Evolutionary conservation across 2,113 vertebrate genomes (phyloP).

Genomic region (Mormoops blainvillei): DNA sequence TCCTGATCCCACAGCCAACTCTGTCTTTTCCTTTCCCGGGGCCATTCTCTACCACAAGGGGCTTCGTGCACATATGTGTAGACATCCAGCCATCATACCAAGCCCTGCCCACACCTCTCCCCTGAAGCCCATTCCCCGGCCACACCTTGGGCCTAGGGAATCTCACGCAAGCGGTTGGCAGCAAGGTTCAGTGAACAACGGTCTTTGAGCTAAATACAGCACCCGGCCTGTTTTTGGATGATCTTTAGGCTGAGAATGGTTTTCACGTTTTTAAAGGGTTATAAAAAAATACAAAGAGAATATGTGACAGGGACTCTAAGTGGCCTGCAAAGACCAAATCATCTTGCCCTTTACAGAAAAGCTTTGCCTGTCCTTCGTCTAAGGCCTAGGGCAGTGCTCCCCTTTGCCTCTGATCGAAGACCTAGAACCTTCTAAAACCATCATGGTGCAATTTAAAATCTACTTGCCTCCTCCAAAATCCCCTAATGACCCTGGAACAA

Average conservation of each 20-base stretch:
- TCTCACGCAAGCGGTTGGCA: not conserved
- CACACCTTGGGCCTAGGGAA: not conserved
- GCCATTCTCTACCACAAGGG: not conserved
- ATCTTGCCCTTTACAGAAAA: not conserved
- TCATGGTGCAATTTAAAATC: not conserved
- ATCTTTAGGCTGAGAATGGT: not conserved
- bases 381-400: not conserved
- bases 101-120: not conserved
- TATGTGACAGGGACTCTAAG: not conserved
- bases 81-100: not conserved
- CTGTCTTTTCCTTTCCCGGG: not conserved
- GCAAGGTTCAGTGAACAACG: not conserved
- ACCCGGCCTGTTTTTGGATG: not conserved
- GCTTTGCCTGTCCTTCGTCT: not conserved
- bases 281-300: not conserved
- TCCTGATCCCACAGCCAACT: not conserved
- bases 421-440: not conserved
- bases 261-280: not conserved
- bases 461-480: not conserved
- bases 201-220: not conserved
- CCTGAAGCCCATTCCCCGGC: not conserved
- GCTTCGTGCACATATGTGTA: not conserved
- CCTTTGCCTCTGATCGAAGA: not conserved
- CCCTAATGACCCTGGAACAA: not conserved
- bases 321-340: not conserved